These are phyloP conservation scores for Sphaerodactylus townsendi DNA, from an alignment of 2,113 vertebrate species.

Conservation along the genomic window DNA sequence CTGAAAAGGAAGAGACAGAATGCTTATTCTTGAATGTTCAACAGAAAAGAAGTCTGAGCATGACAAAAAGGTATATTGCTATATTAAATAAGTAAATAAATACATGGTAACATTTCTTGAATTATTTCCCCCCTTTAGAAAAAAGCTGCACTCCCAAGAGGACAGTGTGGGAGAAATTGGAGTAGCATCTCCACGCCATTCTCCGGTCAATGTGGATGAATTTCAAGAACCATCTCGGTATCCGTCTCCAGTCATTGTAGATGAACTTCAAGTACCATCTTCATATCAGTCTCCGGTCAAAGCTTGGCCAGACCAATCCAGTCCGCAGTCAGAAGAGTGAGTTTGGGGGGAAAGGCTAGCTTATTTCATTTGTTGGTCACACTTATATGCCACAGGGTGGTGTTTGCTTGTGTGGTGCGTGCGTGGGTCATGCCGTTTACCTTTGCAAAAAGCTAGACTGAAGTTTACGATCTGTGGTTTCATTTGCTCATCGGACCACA, in stretches of 20 bases:
- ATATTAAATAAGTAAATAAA: no score
- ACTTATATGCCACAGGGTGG: not conserved
- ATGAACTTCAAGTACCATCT: constrained; percentile 42
- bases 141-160: constrained; percentile 27
- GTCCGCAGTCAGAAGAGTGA: constrained; percentile 70
- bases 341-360: not conserved
- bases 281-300: constrained; percentile 43
- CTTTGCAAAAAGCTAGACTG: not conserved
- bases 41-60: no score
- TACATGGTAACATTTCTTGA: no score
- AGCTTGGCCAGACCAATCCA: constrained; percentile 69
- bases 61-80: no score
- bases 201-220: constrained; percentile 57
- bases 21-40: not conserved
- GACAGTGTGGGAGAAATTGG: constrained; percentile 62
- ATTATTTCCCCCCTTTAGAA: constrained; percentile 51
- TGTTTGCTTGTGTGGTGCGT: no score
- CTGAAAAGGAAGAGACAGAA: not conserved
- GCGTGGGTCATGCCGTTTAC: not conserved
- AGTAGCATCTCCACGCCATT: no score
- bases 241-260: constrained; percentile 28
- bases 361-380: no score
- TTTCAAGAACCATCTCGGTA: constrained; percentile 26
- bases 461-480: no score
- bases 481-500: no score